Percentiles rank a stretch among this genome's conserved stretches.
phyloP scores from a whole-genome alignment of 2,113 vertebrate genomes.

The Cynocephalus volans region DNA sequence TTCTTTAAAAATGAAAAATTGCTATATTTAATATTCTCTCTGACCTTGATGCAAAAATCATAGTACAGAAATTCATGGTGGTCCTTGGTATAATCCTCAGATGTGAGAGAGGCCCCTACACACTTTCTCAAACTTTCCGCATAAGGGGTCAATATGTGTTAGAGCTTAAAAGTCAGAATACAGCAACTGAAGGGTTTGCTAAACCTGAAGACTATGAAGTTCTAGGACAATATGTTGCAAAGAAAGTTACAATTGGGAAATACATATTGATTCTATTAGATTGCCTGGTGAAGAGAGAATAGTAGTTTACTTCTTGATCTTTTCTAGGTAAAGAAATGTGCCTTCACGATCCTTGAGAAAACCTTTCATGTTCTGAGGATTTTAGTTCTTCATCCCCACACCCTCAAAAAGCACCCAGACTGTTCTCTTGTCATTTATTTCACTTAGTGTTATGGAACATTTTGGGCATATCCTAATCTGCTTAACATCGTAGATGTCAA shows the following conservation, averaged over 20 bases:
- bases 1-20: background rate
- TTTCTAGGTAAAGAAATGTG: too few species aligned
- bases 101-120: background rate
- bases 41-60: background rate
- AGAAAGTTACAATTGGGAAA: accelerated
- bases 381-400: accelerated
- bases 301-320: background rate
- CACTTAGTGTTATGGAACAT: background rate
- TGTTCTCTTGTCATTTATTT: background rate
- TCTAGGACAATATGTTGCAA: background rate
- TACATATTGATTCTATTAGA: accelerated
- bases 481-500: background rate
- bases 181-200: background rate
- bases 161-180: background rate
- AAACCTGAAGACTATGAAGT: background rate
- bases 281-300: background rate
- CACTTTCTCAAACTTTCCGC: too few species aligned
- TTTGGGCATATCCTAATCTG: background rate
- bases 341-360: background rate
- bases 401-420: background rate
- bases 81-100: background rate
- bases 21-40: background rate
- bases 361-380: background rate
- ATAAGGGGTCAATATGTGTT: accelerated
- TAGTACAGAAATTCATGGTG: background rate